phyloP scores from a whole-genome alignment of 2,797 vertebrate species.

The Rhinoraja longicauda region DNA sequence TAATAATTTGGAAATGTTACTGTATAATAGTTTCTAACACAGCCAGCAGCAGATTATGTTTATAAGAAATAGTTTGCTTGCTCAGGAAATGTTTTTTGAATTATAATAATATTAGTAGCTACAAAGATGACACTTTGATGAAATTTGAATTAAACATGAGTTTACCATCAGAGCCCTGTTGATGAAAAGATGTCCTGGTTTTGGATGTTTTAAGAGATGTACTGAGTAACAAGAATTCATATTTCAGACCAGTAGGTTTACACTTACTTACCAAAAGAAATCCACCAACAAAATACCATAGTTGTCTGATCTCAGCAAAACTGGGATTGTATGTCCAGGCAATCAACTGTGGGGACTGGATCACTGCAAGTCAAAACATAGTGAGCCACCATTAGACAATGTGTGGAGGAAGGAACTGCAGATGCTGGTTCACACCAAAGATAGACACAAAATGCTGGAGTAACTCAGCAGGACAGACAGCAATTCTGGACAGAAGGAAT shows the following conservation, averaged over 20 bases:
- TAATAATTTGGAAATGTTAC: constrained; percentile 13
- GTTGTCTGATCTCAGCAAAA: neutral
- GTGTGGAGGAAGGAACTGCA: too few relatives aligned
- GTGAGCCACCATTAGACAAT: neutral
- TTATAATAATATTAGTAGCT: neutral
- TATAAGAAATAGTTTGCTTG: neutral
- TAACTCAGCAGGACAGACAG: too few relatives aligned
- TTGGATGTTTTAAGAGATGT: neutral
- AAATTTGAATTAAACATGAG: neutral
- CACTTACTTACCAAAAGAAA: neutral
- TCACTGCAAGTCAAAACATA: neutral
- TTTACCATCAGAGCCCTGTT: neutral
- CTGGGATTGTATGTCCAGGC: neutral
- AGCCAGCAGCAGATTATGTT: neutral
- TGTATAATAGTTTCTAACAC: neutral
- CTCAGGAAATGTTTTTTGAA: neutral
- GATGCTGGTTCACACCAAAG: too few relatives aligned
- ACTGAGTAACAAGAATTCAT: neutral
- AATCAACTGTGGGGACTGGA: neutral
- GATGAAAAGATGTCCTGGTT: neutral
- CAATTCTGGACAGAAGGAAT: too few relatives aligned
- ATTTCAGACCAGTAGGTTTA: neutral
- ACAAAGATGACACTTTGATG: neutral
- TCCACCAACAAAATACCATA: too few relatives aligned
- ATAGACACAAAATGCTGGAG: too few relatives aligned